Percentiles rank a stretch among this genome's conserved stretches.
phyloP scores from a whole-genome alignment of 2,797 vertebrate species.

The Mastacembelus armatus region DNA sequence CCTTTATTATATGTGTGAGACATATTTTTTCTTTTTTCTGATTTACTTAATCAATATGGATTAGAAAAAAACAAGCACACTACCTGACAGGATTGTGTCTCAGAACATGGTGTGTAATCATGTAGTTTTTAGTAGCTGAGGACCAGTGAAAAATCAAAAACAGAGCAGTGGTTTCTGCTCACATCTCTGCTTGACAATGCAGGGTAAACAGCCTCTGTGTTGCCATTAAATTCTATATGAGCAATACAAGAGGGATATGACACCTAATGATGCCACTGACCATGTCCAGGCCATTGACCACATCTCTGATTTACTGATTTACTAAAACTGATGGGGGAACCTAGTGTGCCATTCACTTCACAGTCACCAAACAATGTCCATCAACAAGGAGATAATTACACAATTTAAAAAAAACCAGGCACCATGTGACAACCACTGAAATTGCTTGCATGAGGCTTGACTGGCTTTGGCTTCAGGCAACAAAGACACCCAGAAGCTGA shows the following conservation, averaged over 20 bases:
- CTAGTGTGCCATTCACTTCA: conserved; percentile 46
- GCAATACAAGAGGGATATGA: conserved; percentile 29
- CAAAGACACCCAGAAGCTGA: conserved; percentile 57
- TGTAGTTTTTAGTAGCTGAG: background rate
- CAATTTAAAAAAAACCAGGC: conserved; percentile 65
- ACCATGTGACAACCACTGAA: conserved; percentile 61
- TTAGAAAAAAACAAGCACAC: conserved; percentile 11
- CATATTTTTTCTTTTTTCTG: background rate
- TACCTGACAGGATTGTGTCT: background rate
- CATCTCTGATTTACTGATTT: conserved; percentile 23
- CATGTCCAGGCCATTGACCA: conserved; percentile 55
- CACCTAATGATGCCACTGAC: conserved; percentile 58
- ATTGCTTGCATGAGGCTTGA: conserved; percentile 57
- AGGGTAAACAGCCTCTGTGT: conserved; percentile 3
- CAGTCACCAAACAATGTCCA: conserved; percentile 55
- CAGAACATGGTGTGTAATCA: conserved; percentile 17
- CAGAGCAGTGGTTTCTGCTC: conserved; percentile 12
- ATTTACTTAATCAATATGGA: background rate
- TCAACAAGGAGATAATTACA: conserved; percentile 47
- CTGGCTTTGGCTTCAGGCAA: conserved; percentile 62
- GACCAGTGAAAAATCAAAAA: background rate
- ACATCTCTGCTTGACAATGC: conserved; percentile 5
- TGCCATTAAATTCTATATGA: conserved; percentile 19
- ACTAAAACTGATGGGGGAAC: conserved; percentile 38
- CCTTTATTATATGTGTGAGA: background rate